These are phyloP conservation scores for Anisognathus igniventris DNA, from an alignment of 2,797 vertebrate species.

Conservation along the genomic window DNA sequence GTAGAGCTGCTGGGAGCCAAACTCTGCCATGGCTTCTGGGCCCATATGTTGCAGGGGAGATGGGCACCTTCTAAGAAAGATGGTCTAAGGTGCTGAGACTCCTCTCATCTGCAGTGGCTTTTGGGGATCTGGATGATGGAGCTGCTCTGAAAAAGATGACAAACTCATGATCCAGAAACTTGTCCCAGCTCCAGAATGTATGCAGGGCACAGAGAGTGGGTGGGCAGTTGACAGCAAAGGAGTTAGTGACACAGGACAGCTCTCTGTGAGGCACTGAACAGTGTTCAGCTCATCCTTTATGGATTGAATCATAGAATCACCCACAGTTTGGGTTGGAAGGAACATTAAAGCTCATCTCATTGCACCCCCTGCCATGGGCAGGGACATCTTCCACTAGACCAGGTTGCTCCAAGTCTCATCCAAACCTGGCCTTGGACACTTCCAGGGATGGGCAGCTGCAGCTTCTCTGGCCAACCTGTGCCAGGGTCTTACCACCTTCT, in stretches of 20 bases:
- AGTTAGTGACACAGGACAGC: background rate
- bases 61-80: background rate
- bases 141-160: background rate
- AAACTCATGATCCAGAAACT: background rate
- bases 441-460: background rate
- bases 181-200: background rate
- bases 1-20: background rate
- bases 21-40: background rate
- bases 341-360: background rate
- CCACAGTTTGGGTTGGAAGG: background rate
- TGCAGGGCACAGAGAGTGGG: background rate
- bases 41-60: background rate
- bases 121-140: background rate
- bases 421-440: background rate
- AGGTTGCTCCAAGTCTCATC: background rate
- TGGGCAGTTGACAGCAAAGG: background rate
- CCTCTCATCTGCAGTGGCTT: background rate
- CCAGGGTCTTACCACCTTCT: background rate
- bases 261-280: background rate
- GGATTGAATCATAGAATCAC: background rate
- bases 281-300: background rate
- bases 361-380: background rate
- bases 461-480: background rate
- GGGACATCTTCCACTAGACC: background rate
- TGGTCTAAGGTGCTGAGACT: background rate